Evolutionary conservation across 2,888 invertebrate species (phyloP).

Genomic region (Limnephilus marmoratus): DNA sequence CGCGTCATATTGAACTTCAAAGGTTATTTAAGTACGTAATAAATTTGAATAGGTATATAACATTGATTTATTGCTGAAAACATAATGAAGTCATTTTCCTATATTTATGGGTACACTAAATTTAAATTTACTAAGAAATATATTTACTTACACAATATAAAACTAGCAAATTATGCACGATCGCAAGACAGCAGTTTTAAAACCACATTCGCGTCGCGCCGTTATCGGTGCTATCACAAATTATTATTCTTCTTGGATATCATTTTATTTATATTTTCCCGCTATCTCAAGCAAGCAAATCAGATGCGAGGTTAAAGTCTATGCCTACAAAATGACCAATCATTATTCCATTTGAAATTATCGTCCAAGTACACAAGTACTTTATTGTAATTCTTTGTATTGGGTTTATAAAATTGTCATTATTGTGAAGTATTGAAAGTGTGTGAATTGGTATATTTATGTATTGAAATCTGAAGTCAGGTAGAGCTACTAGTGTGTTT

Average conservation of each 20-base stretch:
- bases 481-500: background rate
- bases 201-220: background rate
- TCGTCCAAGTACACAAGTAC: background rate
- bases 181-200: background rate
- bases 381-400: background rate
- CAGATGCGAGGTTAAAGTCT: background rate
- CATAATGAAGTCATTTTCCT: no score
- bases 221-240: background rate
- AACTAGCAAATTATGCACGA: background rate
- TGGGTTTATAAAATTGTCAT: background rate
- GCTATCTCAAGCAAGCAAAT: background rate
- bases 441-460: no score
- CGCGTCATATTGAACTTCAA: no score
- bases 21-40: no score
- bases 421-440: no score
- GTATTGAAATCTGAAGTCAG: background rate
- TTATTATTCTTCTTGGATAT: background rate
- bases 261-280: background rate
- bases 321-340: background rate
- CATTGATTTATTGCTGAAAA: no score
- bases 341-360: background rate
- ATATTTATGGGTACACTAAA: no score
- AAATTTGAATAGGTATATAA: no score
- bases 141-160: background rate
- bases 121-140: background rate